A percentile compares a stretch with the other conserved stretches of the same genome.
These are phyloP conservation scores for Hirtodrosophila histrioides DNA, from an alignment of 2,888 invertebrate genomes.

Conservation along the genomic window DNA sequence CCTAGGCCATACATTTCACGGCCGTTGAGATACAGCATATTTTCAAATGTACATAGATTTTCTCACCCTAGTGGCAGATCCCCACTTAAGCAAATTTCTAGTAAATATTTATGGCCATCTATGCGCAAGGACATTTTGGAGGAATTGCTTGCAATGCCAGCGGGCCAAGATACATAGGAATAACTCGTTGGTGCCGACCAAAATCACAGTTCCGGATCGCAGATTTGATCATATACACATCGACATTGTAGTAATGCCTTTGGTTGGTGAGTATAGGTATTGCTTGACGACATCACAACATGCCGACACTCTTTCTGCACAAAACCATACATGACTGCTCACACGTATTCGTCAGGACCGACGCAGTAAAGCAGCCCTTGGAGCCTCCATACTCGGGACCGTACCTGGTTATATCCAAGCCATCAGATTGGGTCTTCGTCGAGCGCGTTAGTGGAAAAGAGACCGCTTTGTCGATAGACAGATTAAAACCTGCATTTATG, in stretches of 20 bases:
- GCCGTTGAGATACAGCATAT: neutral
- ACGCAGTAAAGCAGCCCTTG: too few species aligned
- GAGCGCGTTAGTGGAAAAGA: neutral
- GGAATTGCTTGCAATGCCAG: too few species aligned
- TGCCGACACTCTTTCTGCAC: conserved; percentile 1
- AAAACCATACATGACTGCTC: neutral
- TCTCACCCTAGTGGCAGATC: conserved; percentile 7
- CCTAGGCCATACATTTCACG: conserved; percentile 1
- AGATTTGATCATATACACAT: too few species aligned
- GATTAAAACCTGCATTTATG: neutral
- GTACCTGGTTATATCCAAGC: too few species aligned
- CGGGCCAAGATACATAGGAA: too few species aligned
- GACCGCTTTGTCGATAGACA: neutral
- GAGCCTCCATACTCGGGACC: too few species aligned
- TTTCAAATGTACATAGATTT: conserved; percentile 2
- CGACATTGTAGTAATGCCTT: too few species aligned
- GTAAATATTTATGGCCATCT: conserved; percentile 1
- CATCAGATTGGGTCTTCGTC: too few species aligned
- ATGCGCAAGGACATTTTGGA: too few species aligned
- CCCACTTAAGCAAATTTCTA: neutral
- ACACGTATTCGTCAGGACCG: neutral
- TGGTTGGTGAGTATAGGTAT: too few species aligned
- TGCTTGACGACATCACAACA: conserved; percentile 5
- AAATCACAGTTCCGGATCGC: too few species aligned
- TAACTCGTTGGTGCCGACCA: too few species aligned